A percentile compares a stretch with the other conserved stretches of the same genome.
These are phyloP conservation scores for Agrenia bidenticulata DNA, from an alignment of 2,888 invertebrate genomes.

Conservation along the genomic window DNA sequence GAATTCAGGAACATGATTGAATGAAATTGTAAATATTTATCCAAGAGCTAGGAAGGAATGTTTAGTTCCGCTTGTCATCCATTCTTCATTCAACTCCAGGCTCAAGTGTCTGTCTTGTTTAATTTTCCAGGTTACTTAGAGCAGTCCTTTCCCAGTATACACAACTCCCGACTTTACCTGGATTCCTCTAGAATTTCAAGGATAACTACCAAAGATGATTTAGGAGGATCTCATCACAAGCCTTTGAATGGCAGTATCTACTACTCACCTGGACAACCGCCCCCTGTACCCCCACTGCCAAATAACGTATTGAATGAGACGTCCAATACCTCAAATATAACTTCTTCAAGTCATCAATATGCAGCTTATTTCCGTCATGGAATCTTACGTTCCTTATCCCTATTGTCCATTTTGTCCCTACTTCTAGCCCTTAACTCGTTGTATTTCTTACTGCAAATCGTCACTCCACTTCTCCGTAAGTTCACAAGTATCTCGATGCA, in stretches of 20 bases:
- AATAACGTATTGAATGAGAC: slow-evolving; percentile 44
- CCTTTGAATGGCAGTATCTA: slow-evolving; percentile 49
- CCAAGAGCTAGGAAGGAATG: no score
- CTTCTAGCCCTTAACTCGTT: slow-evolving; percentile 51
- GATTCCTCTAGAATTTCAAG: slow-evolving; percentile 50
- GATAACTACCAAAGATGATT: slow-evolving; percentile 39
- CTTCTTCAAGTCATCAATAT: slow-evolving; percentile 42
- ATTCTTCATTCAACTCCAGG: not conserved
- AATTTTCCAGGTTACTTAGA: slow-evolving; percentile 48
- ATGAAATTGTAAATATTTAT: slow-evolving; percentile 3
- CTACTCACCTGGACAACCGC: slow-evolving; percentile 46
- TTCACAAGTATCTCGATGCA: slow-evolving; percentile 36
- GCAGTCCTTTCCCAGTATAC: slow-evolving; percentile 49
- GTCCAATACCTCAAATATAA: slow-evolving; percentile 44
- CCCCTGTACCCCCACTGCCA: slow-evolving; percentile 41
- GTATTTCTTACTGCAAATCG: slow-evolving; percentile 50
- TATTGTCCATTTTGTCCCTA: slow-evolving; percentile 50
- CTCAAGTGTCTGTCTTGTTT: not conserved
- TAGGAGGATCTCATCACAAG: slow-evolving; percentile 23
- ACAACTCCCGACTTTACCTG: slow-evolving; percentile 48
- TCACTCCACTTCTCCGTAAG: slow-evolving; percentile 48
- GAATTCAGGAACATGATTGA: not conserved
- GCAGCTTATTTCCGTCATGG: slow-evolving; percentile 48
- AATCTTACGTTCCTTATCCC: slow-evolving; percentile 49
- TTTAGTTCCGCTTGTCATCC: not conserved